These are phyloP conservation scores for Drosophila incognita DNA, from an alignment of 2,888 invertebrate species.

Conservation along the genomic window DNA sequence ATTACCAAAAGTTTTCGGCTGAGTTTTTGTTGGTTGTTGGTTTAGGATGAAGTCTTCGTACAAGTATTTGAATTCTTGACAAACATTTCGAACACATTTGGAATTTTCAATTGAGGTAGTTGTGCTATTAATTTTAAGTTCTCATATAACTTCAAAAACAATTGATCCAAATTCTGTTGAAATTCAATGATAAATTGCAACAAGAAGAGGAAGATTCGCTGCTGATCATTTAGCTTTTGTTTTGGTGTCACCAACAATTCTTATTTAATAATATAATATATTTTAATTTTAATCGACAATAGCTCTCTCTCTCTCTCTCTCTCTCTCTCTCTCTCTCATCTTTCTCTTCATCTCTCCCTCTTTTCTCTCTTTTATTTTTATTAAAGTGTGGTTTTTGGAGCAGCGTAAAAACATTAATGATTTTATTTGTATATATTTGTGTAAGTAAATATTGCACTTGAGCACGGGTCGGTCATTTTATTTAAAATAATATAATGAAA, in stretches of 20 bases:
- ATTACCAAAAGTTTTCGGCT: constrained; percentile 50
- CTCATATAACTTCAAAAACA: too few relatives aligned
- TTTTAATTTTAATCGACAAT: background rate
- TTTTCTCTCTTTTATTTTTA: background rate
- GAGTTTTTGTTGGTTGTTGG: constrained; percentile 12
- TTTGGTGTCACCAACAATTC: background rate
- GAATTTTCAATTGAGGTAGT: background rate
- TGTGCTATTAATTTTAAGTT: background rate
- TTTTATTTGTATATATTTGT: constrained; percentile 1
- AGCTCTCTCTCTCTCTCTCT: background rate
- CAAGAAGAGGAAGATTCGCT: background rate
- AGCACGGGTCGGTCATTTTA: constrained; percentile 25
- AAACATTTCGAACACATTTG: background rate
- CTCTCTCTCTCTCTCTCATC: background rate
- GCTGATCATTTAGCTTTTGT: background rate
- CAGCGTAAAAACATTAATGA: background rate
- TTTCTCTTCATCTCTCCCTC: background rate
- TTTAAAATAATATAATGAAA: constrained; percentile 58
- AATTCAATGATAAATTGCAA: background rate
- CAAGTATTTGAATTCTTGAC: background rate
- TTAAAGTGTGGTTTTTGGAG: background rate
- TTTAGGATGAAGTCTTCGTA: background rate
- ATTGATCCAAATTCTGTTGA: background rate
- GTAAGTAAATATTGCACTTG: constrained; percentile 1
- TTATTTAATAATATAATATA: too few relatives aligned